phyloP scores from a whole-genome alignment of 2,797 vertebrate genomes.

The Phaenicophaeus curvirostris region DNA sequence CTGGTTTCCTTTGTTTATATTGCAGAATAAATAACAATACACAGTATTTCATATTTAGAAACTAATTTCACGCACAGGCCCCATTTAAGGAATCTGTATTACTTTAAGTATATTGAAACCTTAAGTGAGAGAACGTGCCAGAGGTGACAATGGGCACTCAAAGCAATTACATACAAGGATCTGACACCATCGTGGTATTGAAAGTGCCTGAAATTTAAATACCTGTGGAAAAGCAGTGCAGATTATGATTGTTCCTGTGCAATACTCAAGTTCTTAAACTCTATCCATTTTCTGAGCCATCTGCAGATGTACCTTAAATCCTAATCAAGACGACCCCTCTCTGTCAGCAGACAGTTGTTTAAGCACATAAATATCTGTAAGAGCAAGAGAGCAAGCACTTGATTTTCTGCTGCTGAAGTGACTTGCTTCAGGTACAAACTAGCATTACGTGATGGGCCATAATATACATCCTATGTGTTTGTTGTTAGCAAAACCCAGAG shows the following conservation, averaged over 20 bases:
- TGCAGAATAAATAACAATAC: background rate
- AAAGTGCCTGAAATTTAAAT: background rate
- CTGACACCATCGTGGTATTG: background rate
- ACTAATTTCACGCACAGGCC: background rate
- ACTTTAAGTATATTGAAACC: background rate
- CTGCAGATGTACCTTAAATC: background rate
- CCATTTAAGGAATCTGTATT: background rate
- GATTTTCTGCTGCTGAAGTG: background rate
- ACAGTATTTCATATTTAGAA: background rate
- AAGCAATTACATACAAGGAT: background rate
- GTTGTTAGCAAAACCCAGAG: too few relatives aligned
- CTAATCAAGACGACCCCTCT: background rate
- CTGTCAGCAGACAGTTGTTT: background rate
- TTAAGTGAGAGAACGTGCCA: background rate
- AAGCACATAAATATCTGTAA: fast-evolving
- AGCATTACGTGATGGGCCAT: fast-evolving
- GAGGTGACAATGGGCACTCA: background rate
- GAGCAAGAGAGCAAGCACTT: too few relatives aligned
- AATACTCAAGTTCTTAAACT: fast-evolving
- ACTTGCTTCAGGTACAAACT: too few relatives aligned
- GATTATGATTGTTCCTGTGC: background rate
- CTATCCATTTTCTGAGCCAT: background rate
- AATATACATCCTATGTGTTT: fast-evolving
- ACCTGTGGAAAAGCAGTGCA: background rate
- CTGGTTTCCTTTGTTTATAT: background rate